Evolutionary conservation across 2,113 vertebrate genomes (phyloP).

Genomic region (Ophthalmolycus amberensis): DNA sequence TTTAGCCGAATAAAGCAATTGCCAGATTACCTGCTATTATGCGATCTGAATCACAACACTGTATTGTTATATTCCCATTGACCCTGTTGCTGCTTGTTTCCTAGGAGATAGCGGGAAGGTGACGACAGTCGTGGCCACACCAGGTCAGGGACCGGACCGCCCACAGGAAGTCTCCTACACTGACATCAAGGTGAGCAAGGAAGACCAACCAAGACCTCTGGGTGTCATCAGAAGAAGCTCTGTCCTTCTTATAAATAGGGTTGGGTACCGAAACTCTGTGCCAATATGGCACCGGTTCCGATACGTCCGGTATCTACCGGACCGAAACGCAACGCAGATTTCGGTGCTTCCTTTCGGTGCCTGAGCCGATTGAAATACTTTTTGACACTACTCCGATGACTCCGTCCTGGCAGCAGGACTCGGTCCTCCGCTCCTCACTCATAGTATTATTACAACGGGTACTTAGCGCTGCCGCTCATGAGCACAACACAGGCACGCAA

Average conservation of each 20-base stretch:
- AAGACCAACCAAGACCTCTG: background rate
- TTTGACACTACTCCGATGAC: no score
- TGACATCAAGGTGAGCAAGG: constrained; percentile 88
- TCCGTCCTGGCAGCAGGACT: no score
- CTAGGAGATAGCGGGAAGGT: constrained; percentile 92
- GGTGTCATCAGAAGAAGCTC: background rate
- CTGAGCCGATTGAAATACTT: no score
- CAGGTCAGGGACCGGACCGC: constrained; percentile 92
- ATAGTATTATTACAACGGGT: no score
- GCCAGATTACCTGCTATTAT: background rate
- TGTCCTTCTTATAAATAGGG: background rate
- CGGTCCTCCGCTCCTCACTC: no score
- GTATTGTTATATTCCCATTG: background rate
- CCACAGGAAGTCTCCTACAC: constrained; percentile 94
- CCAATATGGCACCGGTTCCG: no score
- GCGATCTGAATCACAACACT: constrained; percentile 1
- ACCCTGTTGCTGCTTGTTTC: constrained; percentile 20
- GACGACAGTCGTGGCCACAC: constrained; percentile 92
- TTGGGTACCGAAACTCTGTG: no score
- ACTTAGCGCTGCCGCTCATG: no score
- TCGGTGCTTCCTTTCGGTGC: no score
- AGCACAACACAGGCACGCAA: no score
- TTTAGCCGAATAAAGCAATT: background rate
- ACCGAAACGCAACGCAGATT: no score
- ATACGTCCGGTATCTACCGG: no score